Percentiles rank a stretch among this genome's conserved stretches.
phyloP scores from a whole-genome alignment of 2,888 invertebrate genomes.

The Oligia strigilis region DNA sequence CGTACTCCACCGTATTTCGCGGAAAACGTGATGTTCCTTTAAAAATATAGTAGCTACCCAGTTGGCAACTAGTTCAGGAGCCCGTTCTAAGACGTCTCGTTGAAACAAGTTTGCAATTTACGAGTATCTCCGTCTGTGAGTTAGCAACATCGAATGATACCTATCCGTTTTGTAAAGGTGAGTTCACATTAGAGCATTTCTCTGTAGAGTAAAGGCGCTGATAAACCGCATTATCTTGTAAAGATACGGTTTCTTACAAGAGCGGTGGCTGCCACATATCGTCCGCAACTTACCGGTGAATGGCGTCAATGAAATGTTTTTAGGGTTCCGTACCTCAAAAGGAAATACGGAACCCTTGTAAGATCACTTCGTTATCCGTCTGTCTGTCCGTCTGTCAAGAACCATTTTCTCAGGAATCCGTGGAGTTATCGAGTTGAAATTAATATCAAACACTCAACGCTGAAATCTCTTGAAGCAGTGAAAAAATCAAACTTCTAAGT shows the following conservation, averaged over 20 bases:
- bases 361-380: too few species aligned
- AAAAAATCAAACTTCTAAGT: too few species aligned
- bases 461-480: too few species aligned
- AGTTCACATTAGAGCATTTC: not conserved
- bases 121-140: conserved; percentile 63
- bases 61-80: conserved; percentile 63
- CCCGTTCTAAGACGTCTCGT: conserved; percentile 40
- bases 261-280: not conserved
- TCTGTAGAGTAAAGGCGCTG: not conserved
- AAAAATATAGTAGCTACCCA: conserved; percentile 51
- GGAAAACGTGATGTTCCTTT: conserved; percentile 40
- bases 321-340: too few species aligned
- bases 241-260: not conserved
- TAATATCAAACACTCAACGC: too few species aligned
- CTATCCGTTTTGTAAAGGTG: conserved; percentile 42
- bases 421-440: too few species aligned
- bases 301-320: not conserved
- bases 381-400: too few species aligned
- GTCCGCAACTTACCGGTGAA: not conserved
- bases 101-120: conserved; percentile 73
- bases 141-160: conserved; percentile 51
- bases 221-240: too few species aligned
- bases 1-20: conserved; percentile 11
- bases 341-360: too few species aligned
- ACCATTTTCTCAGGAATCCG: too few species aligned